Evolutionary conservation across 2,113 vertebrate genomes (phyloP), one percentile per base, ranked within the genome.

Genomic region (Machaerirhynchus nigripectus): DNA sequence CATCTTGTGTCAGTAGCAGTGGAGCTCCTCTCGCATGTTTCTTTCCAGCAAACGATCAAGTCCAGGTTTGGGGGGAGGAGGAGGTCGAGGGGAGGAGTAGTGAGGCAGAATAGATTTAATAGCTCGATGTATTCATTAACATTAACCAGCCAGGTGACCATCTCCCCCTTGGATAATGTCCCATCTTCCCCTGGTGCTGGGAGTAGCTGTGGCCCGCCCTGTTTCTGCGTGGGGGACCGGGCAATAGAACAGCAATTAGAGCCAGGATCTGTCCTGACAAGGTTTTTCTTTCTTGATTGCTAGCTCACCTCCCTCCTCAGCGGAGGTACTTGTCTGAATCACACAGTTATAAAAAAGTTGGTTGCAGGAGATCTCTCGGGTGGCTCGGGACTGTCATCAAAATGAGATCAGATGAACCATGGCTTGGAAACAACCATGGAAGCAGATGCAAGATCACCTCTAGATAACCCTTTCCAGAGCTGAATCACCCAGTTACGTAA

Each of bases 61-160:
- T 70, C 70, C 67, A 80, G 63, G 63, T 69, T 73, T 56, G 13
- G 2, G 1, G 10, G 20, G 9, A 37, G 37, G 24, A 30, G 14
- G 31, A 35, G 24, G 13, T 9, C 0, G 2, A 40, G 23, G 8
- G 9, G 14, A 28, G 16, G 33, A 23, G 9, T 20, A 59, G 13
- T 70, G 75, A 61, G 39, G 30, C 50, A 85, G 61, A 79, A 79
- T 11, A 12, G 50, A 28, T 22, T 90, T 71, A 47, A 65, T 55
- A 84, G 28, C 74, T 75, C 3, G 0, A 11, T 52, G 20, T 82
- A 49, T 76, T 80, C 26, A 13, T 56, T 73, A 53, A 49, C 37
- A 59, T 59, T 59, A 61, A 31, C 13, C 35, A 89, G 39, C 37
- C 76, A 95, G 64, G 55, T 74, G 71, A 59, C 50, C 59, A 70